phyloP scores from a whole-genome alignment of 1,140 invertebrate species.

The Antheraea pernyi region DNA sequence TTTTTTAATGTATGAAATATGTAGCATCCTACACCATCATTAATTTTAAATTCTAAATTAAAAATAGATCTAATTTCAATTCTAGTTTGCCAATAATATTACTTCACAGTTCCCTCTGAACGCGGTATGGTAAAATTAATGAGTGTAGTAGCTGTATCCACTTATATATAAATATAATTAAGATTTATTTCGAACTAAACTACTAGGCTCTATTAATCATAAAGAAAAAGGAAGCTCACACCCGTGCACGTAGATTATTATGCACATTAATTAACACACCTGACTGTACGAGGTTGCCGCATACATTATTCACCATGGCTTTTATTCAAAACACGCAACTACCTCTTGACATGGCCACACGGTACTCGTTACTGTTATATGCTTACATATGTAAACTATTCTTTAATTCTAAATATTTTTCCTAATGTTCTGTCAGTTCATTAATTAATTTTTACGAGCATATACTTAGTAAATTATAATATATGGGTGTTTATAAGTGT shows the following conservation, averaged over 20 bases:
- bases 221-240: conserved; percentile 75
- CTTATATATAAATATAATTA: not conserved
- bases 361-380: not conserved
- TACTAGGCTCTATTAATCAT: conserved; percentile 71
- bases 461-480: no score
- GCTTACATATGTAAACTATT: not conserved
- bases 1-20: no score
- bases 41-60: no score
- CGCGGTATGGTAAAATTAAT: not conserved
- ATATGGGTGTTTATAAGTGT: no score
- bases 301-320: conserved; percentile 61
- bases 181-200: conserved; percentile 49
- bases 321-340: conserved; percentile 6
- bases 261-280: conserved; percentile 75
- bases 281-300: conserved; percentile 49
- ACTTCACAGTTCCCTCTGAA: not conserved
- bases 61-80: no score
- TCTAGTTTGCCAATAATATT: no score
- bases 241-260: conserved; percentile 66
- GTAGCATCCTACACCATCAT: no score
- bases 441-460: no score
- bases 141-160: not conserved
- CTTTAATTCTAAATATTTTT: not conserved
- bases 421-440: no score
- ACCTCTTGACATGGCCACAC: conserved; percentile 1